phyloP scores from a whole-genome alignment of 2,113 vertebrate species.

The Cephalopterus ornatus region DNA sequence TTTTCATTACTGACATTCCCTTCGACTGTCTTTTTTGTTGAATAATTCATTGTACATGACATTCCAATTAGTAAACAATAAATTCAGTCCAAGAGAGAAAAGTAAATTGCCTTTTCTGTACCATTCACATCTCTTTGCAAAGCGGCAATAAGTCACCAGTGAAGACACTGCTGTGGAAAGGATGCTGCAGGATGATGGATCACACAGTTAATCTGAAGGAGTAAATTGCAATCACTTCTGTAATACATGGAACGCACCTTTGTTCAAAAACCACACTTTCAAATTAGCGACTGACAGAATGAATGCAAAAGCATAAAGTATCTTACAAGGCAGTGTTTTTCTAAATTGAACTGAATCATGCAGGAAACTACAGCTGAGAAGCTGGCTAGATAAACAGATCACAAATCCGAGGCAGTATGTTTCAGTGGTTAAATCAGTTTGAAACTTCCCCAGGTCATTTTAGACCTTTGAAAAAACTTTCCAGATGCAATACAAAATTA shows the following conservation, averaged over 20 bases:
- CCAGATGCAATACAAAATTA: neutral
- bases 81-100: constrained; percentile 25
- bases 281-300: neutral
- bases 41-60: constrained; percentile 37
- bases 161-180: constrained; percentile 4
- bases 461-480: neutral
- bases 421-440: neutral
- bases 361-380: neutral
- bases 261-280: neutral
- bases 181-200: constrained; percentile 32
- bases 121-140: neutral
- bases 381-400: neutral
- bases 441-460: neutral
- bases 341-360: neutral
- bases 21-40: neutral
- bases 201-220: constrained; percentile 30
- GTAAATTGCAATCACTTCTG: constrained; percentile 14
- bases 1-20: neutral
- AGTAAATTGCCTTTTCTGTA: constrained; percentile 51
- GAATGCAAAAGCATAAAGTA: neutral
- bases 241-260: neutral
- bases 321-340: neutral
- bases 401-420: neutral
- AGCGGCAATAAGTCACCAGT: constrained; percentile 34
- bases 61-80: constrained; percentile 64